These are phyloP conservation scores for Eulemur macaco DNA, from an alignment of 2,113 vertebrate species.

Conservation along the genomic window DNA sequence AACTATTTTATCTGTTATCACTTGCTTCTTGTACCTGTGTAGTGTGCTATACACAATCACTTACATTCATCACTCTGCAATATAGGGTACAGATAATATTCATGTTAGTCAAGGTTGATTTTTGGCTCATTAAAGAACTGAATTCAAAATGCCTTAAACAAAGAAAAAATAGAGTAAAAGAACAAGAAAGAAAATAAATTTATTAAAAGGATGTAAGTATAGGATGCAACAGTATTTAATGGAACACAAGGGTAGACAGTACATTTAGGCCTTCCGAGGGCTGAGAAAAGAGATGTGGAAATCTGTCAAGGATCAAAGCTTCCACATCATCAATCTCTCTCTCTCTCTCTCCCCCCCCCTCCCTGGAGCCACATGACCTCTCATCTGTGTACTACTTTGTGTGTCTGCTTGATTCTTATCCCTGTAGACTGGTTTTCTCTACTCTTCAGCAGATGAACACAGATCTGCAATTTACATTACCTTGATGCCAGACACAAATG, in stretches of 20 bases:
- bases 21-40: background rate
- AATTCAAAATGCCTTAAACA: constrained; percentile 3
- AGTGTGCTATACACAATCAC: background rate
- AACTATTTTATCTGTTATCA: background rate
- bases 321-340: background rate
- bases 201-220: background rate
- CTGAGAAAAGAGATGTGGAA: background rate
- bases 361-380: background rate
- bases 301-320: constrained; percentile 18
- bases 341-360: no score
- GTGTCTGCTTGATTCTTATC: background rate
- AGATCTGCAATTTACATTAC: background rate
- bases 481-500: background rate
- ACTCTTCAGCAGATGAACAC: background rate
- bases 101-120: background rate
- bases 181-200: background rate
- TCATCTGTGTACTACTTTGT: background rate
- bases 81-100: background rate
- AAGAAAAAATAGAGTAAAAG: background rate
- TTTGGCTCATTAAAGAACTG: background rate
- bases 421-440: background rate
- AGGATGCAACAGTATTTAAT: background rate
- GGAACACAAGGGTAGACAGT: background rate
- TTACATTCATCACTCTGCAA: background rate
- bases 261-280: background rate